These are phyloP conservation scores for Actinostola sp. DNA, from an alignment of 92 coral and sea anemone species.

Conservation along the genomic window DNA sequence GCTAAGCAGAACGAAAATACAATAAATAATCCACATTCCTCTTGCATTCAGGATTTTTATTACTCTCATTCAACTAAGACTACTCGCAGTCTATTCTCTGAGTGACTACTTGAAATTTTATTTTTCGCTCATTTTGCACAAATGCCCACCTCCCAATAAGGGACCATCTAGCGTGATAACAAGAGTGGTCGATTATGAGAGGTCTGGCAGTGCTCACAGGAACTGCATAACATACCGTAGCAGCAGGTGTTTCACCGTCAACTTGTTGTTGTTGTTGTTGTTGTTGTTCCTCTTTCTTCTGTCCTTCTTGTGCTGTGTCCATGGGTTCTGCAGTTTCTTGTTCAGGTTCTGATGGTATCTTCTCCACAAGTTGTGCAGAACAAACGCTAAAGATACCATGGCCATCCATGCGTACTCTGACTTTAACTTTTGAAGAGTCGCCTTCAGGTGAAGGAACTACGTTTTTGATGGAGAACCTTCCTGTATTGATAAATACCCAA, in stretches of 20 bases:
- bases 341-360: constrained; percentile 59
- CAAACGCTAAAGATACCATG: constrained; percentile 87
- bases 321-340: constrained; percentile 66
- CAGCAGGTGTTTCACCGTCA: constrained; percentile 26
- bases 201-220: no score
- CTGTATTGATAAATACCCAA: constrained; percentile 25
- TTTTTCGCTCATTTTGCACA: no score
- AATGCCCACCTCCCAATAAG: no score
- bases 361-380: constrained; percentile 88
- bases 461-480: constrained; percentile 83
- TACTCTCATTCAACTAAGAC: no score
- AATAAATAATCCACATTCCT: no score
- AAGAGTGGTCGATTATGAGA: no score
- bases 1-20: no score
- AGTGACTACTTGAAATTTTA: no score
- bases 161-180: no score
- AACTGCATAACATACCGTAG: neutral
- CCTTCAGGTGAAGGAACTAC: constrained; percentile 88
- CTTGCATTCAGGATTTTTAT: no score
- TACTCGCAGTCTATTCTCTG: no score
- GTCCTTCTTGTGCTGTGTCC: constrained; percentile 75
- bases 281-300: constrained; percentile 45
- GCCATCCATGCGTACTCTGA: constrained; percentile 85
- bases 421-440: constrained; percentile 84
- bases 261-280: constrained; percentile 27